These are phyloP conservation scores for Oncorhynchus kisutch DNA, from an alignment of 2,113 vertebrate species.

Conservation along the genomic window DNA sequence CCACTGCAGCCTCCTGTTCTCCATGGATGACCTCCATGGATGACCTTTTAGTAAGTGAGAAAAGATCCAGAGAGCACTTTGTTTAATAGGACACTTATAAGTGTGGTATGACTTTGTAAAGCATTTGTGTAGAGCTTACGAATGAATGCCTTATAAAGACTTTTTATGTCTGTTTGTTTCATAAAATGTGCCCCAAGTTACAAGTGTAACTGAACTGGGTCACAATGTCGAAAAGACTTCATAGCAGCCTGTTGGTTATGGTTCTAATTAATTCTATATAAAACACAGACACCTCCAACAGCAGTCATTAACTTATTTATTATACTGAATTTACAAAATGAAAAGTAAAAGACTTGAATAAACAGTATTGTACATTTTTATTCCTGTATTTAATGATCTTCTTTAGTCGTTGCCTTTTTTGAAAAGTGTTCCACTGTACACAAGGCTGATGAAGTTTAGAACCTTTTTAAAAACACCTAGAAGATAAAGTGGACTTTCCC, in stretches of 20 bases:
- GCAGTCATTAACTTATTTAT: conserved; percentile 79
- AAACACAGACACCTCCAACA: conserved; percentile 32
- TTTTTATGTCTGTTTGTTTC: no score
- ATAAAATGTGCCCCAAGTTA: no score
- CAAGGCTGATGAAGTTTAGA: conserved; percentile 59
- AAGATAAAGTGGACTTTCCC: conserved; percentile 49
- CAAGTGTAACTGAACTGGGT: no score
- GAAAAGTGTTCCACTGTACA: conserved; percentile 67
- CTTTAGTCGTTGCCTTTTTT: conserved; percentile 36
- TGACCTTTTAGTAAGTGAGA: background rate
- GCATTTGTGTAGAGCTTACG: no score
- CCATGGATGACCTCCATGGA: background rate
- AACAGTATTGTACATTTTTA: conserved; percentile 76
- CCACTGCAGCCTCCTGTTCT: background rate
- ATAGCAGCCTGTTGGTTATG: no score
- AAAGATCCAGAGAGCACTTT: no score
- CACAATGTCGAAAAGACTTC: no score
- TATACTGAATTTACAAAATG: conserved; percentile 82
- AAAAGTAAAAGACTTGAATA: conserved; percentile 81
- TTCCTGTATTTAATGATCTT: conserved; percentile 32
- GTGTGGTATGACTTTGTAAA: no score
- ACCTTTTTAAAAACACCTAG: conserved; percentile 49
- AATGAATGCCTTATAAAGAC: no score
- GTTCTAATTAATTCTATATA: background rate
- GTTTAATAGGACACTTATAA: no score